Evolutionary conservation across 2,113 vertebrate species (phyloP).

Genomic region (Anarrhichthys ocellatus): DNA sequence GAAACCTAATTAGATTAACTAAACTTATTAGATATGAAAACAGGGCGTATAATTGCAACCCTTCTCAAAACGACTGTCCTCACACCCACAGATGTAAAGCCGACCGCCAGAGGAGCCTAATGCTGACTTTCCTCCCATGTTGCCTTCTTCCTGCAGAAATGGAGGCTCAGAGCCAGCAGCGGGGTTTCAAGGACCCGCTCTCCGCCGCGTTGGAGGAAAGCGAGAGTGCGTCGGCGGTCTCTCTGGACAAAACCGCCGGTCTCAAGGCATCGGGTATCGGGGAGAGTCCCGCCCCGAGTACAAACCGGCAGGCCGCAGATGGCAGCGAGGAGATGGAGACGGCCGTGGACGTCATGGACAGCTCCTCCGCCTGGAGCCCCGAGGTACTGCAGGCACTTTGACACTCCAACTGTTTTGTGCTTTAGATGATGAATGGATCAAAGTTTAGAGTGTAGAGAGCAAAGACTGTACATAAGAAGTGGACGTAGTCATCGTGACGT

Average conservation of each 20-base stretch:
- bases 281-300: constrained; percentile 24
- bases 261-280: constrained; percentile 46
- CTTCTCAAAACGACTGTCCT: neutral
- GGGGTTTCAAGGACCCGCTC: constrained; percentile 82
- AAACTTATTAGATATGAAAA: neutral
- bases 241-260: constrained; percentile 55
- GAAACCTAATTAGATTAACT: neutral
- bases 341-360: constrained; percentile 82
- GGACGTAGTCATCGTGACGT: too few relatives aligned
- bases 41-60: neutral
- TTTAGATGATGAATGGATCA: neutral
- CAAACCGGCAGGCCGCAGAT: constrained; percentile 68
- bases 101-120: neutral
- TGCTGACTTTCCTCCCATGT: constrained; percentile 18
- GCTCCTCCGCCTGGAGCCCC: constrained; percentile 88
- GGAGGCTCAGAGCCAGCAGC: constrained; percentile 75
- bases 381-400: constrained; percentile 83
- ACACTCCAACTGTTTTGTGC: neutral
- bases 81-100: constrained; percentile 4
- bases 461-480: too few relatives aligned
- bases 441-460: too few relatives aligned
- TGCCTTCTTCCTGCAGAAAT: constrained; percentile 77
- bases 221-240: constrained; percentile 71
- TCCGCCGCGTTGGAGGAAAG: constrained; percentile 36
- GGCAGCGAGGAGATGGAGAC: constrained; percentile 79